Evolutionary conservation across 2,113 vertebrate genomes (phyloP).

Genomic region (Malurus cyaneus): DNA sequence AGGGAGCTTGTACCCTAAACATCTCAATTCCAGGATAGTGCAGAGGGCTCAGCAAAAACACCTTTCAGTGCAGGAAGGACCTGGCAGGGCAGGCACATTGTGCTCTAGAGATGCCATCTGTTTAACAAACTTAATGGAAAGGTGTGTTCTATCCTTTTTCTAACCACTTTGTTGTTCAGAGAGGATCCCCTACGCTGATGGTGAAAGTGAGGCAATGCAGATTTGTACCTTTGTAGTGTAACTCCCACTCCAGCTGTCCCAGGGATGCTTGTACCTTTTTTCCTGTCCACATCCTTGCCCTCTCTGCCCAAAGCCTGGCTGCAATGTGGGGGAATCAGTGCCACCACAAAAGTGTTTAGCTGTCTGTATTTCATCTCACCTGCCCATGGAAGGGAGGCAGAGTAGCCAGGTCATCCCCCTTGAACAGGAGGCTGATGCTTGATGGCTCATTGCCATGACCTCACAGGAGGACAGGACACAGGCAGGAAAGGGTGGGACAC

Average conservation of each 20-base stretch:
- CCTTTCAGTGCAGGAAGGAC: background rate
- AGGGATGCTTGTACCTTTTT: background rate
- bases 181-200: background rate
- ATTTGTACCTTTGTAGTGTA: background rate
- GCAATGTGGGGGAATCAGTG: background rate
- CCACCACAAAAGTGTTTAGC: background rate
- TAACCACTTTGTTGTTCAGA: background rate
- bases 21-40: background rate
- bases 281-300: background rate
- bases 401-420: background rate
- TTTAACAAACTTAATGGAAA: background rate
- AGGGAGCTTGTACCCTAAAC: background rate
- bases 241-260: background rate
- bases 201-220: background rate
- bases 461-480: background rate
- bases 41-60: background rate
- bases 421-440: background rate
- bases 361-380: background rate
- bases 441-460: background rate
- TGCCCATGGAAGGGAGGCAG: background rate
- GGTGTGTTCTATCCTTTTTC: background rate
- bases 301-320: background rate
- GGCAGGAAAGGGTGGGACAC: background rate
- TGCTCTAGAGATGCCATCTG: background rate
- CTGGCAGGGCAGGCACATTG: background rate